These are phyloP conservation scores for Nowickia ferox DNA, from an alignment of 2,888 invertebrate species.

Conservation along the genomic window DNA sequence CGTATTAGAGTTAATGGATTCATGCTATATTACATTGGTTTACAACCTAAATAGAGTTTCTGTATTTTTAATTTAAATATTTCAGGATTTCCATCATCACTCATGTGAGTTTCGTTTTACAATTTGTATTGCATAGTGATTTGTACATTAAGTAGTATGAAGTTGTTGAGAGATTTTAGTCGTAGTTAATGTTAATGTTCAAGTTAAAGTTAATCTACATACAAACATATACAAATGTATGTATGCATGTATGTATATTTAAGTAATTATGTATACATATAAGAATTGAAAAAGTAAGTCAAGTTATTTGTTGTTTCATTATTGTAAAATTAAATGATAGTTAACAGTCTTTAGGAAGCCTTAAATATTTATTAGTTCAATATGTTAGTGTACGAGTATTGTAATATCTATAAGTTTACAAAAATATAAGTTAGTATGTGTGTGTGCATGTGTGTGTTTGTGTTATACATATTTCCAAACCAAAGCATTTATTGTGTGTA, in stretches of 20 bases:
- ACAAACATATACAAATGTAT: no score
- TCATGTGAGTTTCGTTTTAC: conserved; percentile 68
- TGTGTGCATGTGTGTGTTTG: not conserved
- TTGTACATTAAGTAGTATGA: conserved; percentile 70
- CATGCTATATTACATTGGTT: conserved; percentile 70
- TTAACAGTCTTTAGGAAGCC: conserved; percentile 72
- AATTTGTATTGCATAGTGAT: conserved; percentile 68
- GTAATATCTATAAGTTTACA: not conserved
- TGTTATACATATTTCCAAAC: not conserved
- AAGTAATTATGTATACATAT: not conserved
- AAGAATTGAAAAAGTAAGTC: conserved; percentile 25
- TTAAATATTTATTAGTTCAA: conserved; percentile 54
- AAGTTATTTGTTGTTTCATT: conserved; percentile 31
- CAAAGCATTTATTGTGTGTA: not conserved
- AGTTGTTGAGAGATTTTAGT: conserved; percentile 40
- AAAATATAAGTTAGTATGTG: conserved; percentile 22
- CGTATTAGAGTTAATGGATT: conserved; percentile 52
- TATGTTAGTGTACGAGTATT: not conserved
- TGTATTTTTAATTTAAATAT: conserved; percentile 37
- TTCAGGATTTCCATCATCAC: conserved; percentile 66
- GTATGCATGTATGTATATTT: no score
- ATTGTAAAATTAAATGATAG: conserved; percentile 62
- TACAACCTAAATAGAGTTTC: conserved; percentile 80
- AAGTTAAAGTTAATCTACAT: conserved; percentile 20
- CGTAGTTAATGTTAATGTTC: conserved; percentile 1